Evolutionary conservation across 2,888 invertebrate species (phyloP).

Genomic region (Cetonia aurata): DNA sequence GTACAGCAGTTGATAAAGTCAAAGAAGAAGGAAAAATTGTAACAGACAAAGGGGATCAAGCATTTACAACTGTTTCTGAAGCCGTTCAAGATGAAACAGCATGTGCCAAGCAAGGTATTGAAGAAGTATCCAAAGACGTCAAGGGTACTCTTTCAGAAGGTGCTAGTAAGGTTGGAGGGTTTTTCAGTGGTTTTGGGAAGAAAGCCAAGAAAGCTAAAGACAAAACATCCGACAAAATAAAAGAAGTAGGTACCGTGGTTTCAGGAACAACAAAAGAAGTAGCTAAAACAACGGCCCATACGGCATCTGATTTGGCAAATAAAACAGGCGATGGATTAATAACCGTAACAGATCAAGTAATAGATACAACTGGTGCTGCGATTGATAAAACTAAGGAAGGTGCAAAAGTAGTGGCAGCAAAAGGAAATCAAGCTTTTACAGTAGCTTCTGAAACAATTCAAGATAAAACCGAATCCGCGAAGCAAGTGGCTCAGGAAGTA

Average conservation of each 20-base stretch:
- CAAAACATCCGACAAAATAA: constrained; percentile 30
- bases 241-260: constrained; percentile 31
- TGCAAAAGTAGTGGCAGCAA: constrained; percentile 35
- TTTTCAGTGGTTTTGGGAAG: constrained; percentile 30
- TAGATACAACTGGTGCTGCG: constrained; percentile 43
- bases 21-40: constrained; percentile 31
- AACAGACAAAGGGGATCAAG: constrained; percentile 2
- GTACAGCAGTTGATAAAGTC: constrained; percentile 41
- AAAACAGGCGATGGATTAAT: constrained; percentile 22
- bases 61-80: neutral
- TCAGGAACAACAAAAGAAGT: constrained; percentile 37
- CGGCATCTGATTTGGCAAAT: constrained; percentile 8
- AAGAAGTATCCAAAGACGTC: constrained; percentile 28
- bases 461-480: constrained; percentile 34
- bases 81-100: constrained; percentile 46
- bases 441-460: constrained; percentile 22
- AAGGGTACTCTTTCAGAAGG: constrained; percentile 19
- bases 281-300: constrained; percentile 18
- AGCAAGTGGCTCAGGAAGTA: constrained; percentile 32
- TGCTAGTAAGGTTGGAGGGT: constrained; percentile 12
- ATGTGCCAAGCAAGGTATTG: constrained; percentile 5
- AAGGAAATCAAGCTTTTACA: constrained; percentile 13
- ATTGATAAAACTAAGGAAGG: constrained; percentile 34
- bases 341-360: constrained; percentile 31
- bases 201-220: constrained; percentile 35